Base-by-base conservation (phyloP, 2,888 invertebrate species). In the Drosophila infuscata region DNA sequence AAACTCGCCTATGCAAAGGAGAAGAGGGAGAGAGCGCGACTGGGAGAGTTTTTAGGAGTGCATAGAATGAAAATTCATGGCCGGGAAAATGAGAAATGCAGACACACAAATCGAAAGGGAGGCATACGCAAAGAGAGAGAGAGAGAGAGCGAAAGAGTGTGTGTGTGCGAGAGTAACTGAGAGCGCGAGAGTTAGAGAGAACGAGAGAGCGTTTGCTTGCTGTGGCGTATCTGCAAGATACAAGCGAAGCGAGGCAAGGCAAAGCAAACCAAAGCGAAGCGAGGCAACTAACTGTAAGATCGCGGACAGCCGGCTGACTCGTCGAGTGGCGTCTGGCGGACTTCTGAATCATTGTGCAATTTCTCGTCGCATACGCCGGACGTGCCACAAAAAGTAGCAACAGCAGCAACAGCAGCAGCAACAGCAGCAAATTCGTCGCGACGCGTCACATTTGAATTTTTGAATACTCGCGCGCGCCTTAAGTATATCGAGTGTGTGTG, bases 261-360 rank as follows among this genome's bases (percentile, higher is more conserved):
- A 46, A 20, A 36, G 36, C 20, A 9, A 20, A 7, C 43, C 57
- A 53, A 56, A 41, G 71, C 33, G 56, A 59, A 33, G 69, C 67
- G 61, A 56, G 57, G 33, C 58, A 58, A 53, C 68, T 64, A 77
- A 80, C 80, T 76, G 76, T 71, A 80, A 80, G 78, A 78, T 78
- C 78, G 58, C 53, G 53, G 33, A 38, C 58, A 30, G 67, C 66
- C 53, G 57, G 62, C 63, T 61, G 72, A 52, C 32, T 52, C n/a
- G 56, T n/a, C 57, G 57, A 15, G 66, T 54, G 81, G 74, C 68
- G 54, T 70, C 76, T 74, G 71, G 29, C 57, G 60, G 79, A 64
- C 74, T 71, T 80, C 77, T 79, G 75, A 82, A 79, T 89, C 90
- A 90, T 91, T 90, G 80, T 82, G 83, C 87, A 83, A 85, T 88